phyloP scores from a whole-genome alignment of 2,797 vertebrate genomes.

The Streptopelia turtur region DNA sequence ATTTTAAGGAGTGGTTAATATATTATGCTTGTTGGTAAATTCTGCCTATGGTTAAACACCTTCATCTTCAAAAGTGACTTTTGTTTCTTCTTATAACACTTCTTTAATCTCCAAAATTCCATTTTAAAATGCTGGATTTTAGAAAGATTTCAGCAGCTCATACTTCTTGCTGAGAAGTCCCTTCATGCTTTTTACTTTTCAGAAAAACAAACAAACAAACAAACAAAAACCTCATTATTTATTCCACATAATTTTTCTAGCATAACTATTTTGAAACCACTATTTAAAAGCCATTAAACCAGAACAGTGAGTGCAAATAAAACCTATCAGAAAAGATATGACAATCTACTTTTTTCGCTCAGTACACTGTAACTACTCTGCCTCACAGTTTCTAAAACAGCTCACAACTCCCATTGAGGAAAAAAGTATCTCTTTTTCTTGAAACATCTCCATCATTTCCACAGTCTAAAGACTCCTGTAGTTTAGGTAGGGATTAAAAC shows the following conservation, averaged over 20 bases:
- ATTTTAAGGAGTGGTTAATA: neutral
- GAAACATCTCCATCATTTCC: constrained; percentile 52
- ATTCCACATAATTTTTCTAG: constrained; percentile 4
- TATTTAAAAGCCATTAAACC: constrained; percentile 35
- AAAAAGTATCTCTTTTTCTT: constrained; percentile 17
- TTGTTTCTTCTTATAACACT: neutral
- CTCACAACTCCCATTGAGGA: neutral
- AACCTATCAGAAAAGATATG: neutral
- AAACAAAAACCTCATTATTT: neutral
- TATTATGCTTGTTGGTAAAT: neutral
- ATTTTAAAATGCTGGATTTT: neutral
- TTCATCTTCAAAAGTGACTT: neutral
- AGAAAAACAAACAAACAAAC: neutral
- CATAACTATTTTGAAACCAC: constrained; percentile 20
- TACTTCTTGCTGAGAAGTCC: neutral
- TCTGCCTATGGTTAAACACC: neutral
- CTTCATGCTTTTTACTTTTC: neutral
- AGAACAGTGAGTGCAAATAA: constrained; percentile 6
- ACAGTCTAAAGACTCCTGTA: constrained; percentile 10
- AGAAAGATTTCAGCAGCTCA: neutral
- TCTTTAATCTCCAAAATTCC: neutral
- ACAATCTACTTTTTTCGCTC: neutral
- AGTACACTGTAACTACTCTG: neutral
- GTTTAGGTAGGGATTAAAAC: constrained; percentile 52
- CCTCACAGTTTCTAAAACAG: neutral